Base-by-base conservation (phyloP, 1,140 invertebrate genomes). In the Trinorchestia longiramus region DNA sequence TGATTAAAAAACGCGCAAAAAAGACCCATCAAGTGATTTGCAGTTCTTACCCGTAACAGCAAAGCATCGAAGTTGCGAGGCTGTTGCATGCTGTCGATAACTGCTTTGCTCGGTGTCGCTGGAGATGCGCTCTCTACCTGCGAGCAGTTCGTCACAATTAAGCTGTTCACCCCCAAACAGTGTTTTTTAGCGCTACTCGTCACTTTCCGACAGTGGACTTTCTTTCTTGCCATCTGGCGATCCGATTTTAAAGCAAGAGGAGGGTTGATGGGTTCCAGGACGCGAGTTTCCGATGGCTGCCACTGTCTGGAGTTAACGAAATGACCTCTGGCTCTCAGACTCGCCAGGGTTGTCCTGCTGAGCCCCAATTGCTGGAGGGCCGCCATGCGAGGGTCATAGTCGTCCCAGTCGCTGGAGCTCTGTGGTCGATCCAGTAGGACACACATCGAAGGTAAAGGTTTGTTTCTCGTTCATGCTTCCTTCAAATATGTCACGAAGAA, bases 241-340 rank as follows among this genome's bases (percentile, higher is more conserved):
- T 91, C 43, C 0, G 88, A 28, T 44, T 91, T 91, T 91, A 41
- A 15, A 23, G 36, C 62, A 36, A 77, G 11, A 23, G 62, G 62
- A 77, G 62, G 62, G 28, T 36, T 36, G 11, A 36, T 8, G 3
- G 4, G 88, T 91, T 91, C 41, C 43, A 77, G 15, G 28, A 43
- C 92, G 40, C 36, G 92, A 45, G 44, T 94, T 40, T 94, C 92
- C 11, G 92, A 94, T 4, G 92, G 92, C 92, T 94, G 92, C 92
- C 92, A 94, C 44, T 94, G 92, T 6, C 92, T 43, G 43, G 92
- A 94, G 92, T 94, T 94, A 36, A 94, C 92, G 44, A 94, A 94
- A 36, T 94, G 43, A 6, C 92, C 92, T 47, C 92, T 8, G 19
- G 92, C 92, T 40, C 44, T 44, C 43, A 94, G 92, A 36, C 92